These are phyloP conservation scores for Metellina segmentata DNA, from an alignment of 2,888 invertebrate genomes.

Conservation along the genomic window DNA sequence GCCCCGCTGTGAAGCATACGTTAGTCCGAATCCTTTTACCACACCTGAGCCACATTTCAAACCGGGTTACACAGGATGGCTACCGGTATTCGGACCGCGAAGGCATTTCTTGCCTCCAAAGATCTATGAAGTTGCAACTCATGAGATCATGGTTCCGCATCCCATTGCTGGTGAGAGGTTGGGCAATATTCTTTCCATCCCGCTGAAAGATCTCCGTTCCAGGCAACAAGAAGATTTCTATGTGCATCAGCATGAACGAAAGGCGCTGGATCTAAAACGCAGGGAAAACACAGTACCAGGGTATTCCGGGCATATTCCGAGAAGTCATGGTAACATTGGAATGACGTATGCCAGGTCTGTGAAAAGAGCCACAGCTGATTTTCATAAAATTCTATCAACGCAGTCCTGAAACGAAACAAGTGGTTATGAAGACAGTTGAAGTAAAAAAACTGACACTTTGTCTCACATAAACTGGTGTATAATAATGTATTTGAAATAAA, in stretches of 20 bases:
- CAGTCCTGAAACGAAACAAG: not conserved
- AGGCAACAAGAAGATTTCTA: slow-evolving; percentile 43
- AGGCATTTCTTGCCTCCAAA: slow-evolving; percentile 24
- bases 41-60: slow-evolving; percentile 56
- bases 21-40: slow-evolving; percentile 30
- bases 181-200: slow-evolving; percentile 23
- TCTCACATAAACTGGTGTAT: too few species aligned
- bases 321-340: slow-evolving; percentile 32
- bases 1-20: slow-evolving; percentile 37
- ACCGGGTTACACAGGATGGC: slow-evolving; percentile 40
- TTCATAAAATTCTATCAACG: slow-evolving; percentile 8
- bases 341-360: slow-evolving; percentile 20
- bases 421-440: too few species aligned
- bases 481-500: too few species aligned
- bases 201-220: not conserved
- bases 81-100: slow-evolving; percentile 41
- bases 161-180: slow-evolving; percentile 41
- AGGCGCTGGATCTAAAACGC: slow-evolving; percentile 28
- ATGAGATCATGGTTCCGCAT: slow-evolving; percentile 47
- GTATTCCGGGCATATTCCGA: slow-evolving; percentile 46
- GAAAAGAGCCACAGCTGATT: slow-evolving; percentile 48
- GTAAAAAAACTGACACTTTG: too few species aligned
- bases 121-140: slow-evolving; percentile 16
- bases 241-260: slow-evolving; percentile 13
- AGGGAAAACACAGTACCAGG: slow-evolving; percentile 10